Conservation (phyloP, 1,140 invertebrate species). For the Drosophila prosaltans region DNA sequence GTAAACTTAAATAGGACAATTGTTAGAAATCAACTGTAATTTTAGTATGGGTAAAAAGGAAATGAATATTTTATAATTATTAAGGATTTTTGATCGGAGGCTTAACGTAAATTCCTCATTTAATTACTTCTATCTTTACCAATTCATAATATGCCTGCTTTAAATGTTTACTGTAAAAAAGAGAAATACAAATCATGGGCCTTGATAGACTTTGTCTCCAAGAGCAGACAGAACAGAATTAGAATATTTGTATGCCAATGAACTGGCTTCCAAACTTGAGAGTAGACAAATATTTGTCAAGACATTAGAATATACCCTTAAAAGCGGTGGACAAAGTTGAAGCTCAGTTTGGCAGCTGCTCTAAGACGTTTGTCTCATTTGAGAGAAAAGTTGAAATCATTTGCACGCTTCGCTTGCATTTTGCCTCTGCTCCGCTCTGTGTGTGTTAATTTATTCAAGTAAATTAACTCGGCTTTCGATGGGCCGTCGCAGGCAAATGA, state of each 20-base stretch:
- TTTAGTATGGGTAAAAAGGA: too few species aligned
- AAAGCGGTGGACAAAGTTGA: slow-evolving; percentile 24
- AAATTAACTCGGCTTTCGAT: slow-evolving; percentile 68
- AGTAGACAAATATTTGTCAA: slow-evolving; percentile 34
- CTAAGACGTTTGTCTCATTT: slow-evolving; percentile 26
- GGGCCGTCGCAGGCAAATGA: slow-evolving; percentile 18
- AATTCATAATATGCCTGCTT: too few species aligned
- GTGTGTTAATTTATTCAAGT: slow-evolving; percentile 72
- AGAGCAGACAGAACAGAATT: background rate
- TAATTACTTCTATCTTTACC: too few species aligned
- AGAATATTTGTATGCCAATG: slow-evolving; percentile 20
- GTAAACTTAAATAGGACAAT: too few species aligned
- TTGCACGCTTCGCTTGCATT: slow-evolving; percentile 54
- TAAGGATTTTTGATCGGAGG: too few species aligned
- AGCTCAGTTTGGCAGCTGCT: slow-evolving; percentile 32
- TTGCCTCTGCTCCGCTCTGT: slow-evolving; percentile 23
- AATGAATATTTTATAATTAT: too few species aligned
- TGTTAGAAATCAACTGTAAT: too few species aligned
- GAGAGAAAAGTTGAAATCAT: slow-evolving; percentile 42
- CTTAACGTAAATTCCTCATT: too few species aligned
- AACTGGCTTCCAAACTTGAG: slow-evolving; percentile 18
- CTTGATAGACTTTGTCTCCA: background rate
- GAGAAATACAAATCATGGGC: too few species aligned
- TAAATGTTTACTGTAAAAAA: too few species aligned
- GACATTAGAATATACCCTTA: slow-evolving; percentile 16